Base-by-base conservation (phyloP, 37 sponge, comb jelly and placozoan species). In the Spongilla lacustris region DNA sequence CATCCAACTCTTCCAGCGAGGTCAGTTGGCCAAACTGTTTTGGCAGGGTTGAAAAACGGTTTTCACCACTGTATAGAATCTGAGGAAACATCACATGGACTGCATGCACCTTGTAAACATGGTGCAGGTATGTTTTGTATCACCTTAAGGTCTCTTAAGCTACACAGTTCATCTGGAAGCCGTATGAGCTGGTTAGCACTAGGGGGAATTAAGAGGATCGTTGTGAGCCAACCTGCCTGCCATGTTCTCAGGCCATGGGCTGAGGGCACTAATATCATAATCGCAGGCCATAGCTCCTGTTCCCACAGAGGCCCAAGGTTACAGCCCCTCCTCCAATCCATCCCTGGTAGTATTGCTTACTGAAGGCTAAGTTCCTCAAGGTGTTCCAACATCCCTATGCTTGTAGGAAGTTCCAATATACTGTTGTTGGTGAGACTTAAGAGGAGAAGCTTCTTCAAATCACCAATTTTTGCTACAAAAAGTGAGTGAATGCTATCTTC, bases 331-430 rank as follows among this genome's bases (percentile, higher is more conserved):
- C 41, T 41, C 41, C n/a, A n/a, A n/a, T 41, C 41, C 41, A 41
- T 41, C 41, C 41, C 41, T 41, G 41, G 6, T 22, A 3, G 6
- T 83, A 24, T 74, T 4, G 76, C 95, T 94, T 36, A 94, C 95
- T 94, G 95, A 8, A 91, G 41, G 25, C 85, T 86, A 25, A 94
- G 87, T 66, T 94, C 95, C 79, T 94, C 87, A 13, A 94, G 79
- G 0, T 30, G 17, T 6, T 8, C n/a, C 28, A 94, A 76, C 0
- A 69, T 30, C 68, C 92, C 92, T 5, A 94, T 86, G 30, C 79
- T 82, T 23, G 37, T 36, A 13, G 95, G 95, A 5, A 94, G 48
- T 0, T 36, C 29, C 17, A 33, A 19, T 19, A 94, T 41, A 31
- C 32, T 30, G 68, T 94, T 94, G 68, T 91, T 94, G 58, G 92